These are phyloP conservation scores for Elephas maximus DNA, from an alignment of 2,113 vertebrate genomes.

Conservation along the genomic window DNA sequence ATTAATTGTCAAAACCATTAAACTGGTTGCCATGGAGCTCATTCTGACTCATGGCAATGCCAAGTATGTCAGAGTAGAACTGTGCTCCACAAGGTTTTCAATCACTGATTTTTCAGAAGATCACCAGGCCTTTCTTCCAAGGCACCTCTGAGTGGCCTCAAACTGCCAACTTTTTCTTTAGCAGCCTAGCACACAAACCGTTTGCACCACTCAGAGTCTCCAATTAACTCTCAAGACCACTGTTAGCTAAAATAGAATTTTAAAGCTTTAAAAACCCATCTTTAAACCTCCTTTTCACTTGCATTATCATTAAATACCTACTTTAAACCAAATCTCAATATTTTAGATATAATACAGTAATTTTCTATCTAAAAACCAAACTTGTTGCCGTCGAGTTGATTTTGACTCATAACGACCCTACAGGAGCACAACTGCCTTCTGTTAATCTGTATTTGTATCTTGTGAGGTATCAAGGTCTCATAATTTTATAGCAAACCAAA, in stretches of 20 bases:
- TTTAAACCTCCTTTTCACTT: neutral
- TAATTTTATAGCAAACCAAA: conserved; percentile 42
- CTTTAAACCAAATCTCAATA: conserved; percentile 44
- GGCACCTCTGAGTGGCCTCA: too few species aligned
- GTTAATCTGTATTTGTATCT: conserved; percentile 28
- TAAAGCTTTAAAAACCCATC: neutral
- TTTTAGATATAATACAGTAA: neutral
- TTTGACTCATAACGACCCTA: too few species aligned
- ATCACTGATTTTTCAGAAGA: too few species aligned
- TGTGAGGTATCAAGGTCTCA: neutral
- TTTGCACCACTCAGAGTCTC: too few species aligned
- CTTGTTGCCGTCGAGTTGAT: too few species aligned
- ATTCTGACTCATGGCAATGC: too few species aligned
- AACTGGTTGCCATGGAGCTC: too few species aligned
- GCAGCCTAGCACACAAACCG: too few species aligned
- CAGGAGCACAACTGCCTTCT: neutral
- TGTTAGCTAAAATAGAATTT: conserved; percentile 37
- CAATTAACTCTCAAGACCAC: neutral
- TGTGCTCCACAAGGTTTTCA: too few species aligned
- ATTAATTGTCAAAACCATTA: neutral
- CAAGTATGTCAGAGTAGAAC: too few species aligned
- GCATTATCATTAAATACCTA: neutral
- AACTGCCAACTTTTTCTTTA: too few species aligned
- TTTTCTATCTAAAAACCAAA: neutral
- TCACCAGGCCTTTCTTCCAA: too few species aligned